A percentile compares a stretch with the other conserved stretches of the same genome.
Conservation (phyloP, 1,140 invertebrate species). For the Pantala flavescens region DNA sequence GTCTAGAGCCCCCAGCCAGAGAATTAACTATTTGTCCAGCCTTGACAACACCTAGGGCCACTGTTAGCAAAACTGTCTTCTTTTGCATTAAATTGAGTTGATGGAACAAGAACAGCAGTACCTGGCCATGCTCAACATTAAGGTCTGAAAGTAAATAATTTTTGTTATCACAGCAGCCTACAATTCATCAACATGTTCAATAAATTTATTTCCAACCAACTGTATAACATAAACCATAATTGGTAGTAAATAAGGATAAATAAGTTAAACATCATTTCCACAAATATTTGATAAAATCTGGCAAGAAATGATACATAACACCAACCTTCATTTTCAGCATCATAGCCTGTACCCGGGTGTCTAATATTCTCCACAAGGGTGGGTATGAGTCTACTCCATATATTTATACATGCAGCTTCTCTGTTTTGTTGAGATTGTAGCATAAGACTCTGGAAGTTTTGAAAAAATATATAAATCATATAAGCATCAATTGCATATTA, state of each 20-base stretch:
- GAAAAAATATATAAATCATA: no score
- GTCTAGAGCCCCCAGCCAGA: not conserved
- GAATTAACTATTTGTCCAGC: not conserved
- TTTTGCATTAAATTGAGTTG: constrained; percentile 92
- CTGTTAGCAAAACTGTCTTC: constrained; percentile 71
- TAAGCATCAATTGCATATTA: no score
- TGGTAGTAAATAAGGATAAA: no score
- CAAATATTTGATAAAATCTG: not conserved
- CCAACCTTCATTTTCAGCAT: constrained; percentile 56
- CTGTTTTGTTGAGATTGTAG: constrained; percentile 74
- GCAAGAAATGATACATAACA: constrained; percentile 11
- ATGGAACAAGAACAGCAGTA: constrained; percentile 88
- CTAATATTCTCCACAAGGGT: constrained; percentile 75
- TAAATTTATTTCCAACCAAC: no score
- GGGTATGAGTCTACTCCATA: constrained; percentile 80
- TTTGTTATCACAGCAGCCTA: not conserved
- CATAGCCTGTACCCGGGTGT: constrained; percentile 40
- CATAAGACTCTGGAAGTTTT: constrained; percentile 50
- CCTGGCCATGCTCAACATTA: constrained; percentile 91
- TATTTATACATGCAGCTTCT: constrained; percentile 75
- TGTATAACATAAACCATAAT: no score
- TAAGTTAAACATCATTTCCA: no score
- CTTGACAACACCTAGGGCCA: not conserved
- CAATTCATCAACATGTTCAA: constrained; percentile 14
- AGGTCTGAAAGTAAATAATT: constrained; percentile 53